Conservation (phyloP, 2,797 vertebrate species). For the Micromesistius poutassou region DNA sequence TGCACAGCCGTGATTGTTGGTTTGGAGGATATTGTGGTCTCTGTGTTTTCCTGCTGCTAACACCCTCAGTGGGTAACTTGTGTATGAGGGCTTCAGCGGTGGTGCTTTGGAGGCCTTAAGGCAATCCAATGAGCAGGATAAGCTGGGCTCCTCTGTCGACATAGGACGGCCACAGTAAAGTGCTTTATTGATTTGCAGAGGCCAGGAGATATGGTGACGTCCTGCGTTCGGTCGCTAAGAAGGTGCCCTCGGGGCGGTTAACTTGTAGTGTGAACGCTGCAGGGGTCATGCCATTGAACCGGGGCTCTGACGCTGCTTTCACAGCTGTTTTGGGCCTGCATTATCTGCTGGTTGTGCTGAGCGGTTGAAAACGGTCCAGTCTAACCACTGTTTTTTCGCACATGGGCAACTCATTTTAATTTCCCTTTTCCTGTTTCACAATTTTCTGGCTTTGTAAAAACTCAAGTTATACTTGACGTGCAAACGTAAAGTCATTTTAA, state of each 20-base stretch:
- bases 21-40: background rate
- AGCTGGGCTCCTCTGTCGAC: conserved; percentile 49
- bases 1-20: background rate
- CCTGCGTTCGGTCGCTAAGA: conserved; percentile 54
- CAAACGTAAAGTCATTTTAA: background rate
- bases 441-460: background rate
- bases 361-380: conserved; percentile 24
- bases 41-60: background rate
- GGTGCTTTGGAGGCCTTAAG: conserved; percentile 44
- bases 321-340: conserved; percentile 42
- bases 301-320: conserved; percentile 41
- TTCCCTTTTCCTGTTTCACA: background rate
- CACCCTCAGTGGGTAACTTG: background rate
- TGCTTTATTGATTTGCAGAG: conserved; percentile 67
- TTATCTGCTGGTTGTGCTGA: conserved; percentile 28
- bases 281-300: conserved; percentile 44
- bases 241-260: conserved; percentile 62
- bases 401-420: conserved; percentile 14
- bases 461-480: background rate
- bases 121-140: conserved; percentile 45
- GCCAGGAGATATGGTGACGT: conserved; percentile 70
- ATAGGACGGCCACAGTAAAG: conserved; percentile 67
- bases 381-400: conserved; percentile 21
- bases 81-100: background rate
- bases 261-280: conserved; percentile 49